Evolutionary conservation across 1,140 invertebrate genomes (phyloP), one percentile per base, ranked within the genome.

Genomic region (Pantala flavescens): DNA sequence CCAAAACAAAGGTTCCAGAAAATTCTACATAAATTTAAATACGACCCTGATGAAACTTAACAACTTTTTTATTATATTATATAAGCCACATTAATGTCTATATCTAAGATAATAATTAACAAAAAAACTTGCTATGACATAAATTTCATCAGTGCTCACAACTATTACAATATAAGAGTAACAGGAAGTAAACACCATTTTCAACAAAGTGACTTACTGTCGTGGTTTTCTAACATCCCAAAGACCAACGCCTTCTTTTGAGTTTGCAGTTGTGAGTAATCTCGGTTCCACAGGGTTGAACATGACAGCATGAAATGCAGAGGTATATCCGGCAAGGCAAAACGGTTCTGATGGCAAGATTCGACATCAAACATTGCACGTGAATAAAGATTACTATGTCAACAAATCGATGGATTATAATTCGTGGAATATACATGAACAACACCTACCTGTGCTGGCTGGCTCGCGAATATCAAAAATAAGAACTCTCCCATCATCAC

Each of bases 301-400:
- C 87, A 92, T 92, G 9, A 96, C 94, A 14, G 93, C 92, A 84
- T 97, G 94, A 85, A 96, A 96, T 23, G 93, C 87, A 63, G 88
- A 87, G 73, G 85, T 87, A 77, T 87, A 87, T 77, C 87, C 88
- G 36, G 90, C 90, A 73, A 92, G 79, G 76, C 86, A 86, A 76
- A 89, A 84, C 9, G 88, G 86, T 78, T 91, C 89, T 84, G 79
- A 75, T 77, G 79, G 71, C 2, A 82, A 85, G 76, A 83, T 82
- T 85, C 77, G 14, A 79, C 78, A 71, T 21, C 42, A 43, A 72
- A 43, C 9, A 36, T 36, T 36, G 11, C 74, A 73, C n/a, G 71
- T 75, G 77, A 75, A 77, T 43, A 24, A 71, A 21, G 36, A 71
- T 23, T 23, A 75, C 7, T 70, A 28, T n/a, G n/a, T 73, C 73